phyloP scores from a whole-genome alignment of 2,113 vertebrate genomes.

The Amphiprion ocellaris region DNA sequence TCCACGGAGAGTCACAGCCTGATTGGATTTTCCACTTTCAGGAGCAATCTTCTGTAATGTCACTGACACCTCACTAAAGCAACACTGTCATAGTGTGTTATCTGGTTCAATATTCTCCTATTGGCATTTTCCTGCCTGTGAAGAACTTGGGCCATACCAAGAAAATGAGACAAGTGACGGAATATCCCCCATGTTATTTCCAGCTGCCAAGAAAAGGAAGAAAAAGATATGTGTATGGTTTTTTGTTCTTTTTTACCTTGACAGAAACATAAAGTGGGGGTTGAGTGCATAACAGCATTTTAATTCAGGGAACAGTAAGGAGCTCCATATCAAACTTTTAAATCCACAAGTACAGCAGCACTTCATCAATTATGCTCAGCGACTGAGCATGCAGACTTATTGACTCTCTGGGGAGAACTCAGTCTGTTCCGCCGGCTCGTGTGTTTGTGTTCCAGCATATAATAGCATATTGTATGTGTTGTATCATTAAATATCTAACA shows the following conservation, averaged over 20 bases:
- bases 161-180: conserved; percentile 64
- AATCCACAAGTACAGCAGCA: conserved; percentile 34
- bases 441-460: conserved; percentile 28
- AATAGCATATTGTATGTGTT: neutral
- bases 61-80: conserved; percentile 64
- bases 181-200: conserved; percentile 64
- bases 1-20: conserved; percentile 55
- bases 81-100: conserved; percentile 67
- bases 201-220: conserved; percentile 9
- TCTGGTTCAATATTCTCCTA: conserved; percentile 69
- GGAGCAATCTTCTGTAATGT: conserved; percentile 69
- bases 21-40: conserved; percentile 79
- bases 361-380: conserved; percentile 62
- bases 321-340: conserved; percentile 27
- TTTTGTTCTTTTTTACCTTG: conserved; percentile 25
- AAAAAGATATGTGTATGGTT: neutral
- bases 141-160: conserved; percentile 27
- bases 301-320: conserved; percentile 29
- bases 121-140: conserved; percentile 63
- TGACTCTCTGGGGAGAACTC: conserved; percentile 46
- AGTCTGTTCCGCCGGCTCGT: conserved; percentile 19
- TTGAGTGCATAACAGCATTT: conserved; percentile 49
- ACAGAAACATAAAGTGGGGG: conserved; percentile 55
- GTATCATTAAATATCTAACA: conserved; percentile 3
- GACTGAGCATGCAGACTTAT: conserved; percentile 35